phyloP scores from a whole-genome alignment of 2,797 vertebrate genomes.

The Xenentodon cancila region DNA sequence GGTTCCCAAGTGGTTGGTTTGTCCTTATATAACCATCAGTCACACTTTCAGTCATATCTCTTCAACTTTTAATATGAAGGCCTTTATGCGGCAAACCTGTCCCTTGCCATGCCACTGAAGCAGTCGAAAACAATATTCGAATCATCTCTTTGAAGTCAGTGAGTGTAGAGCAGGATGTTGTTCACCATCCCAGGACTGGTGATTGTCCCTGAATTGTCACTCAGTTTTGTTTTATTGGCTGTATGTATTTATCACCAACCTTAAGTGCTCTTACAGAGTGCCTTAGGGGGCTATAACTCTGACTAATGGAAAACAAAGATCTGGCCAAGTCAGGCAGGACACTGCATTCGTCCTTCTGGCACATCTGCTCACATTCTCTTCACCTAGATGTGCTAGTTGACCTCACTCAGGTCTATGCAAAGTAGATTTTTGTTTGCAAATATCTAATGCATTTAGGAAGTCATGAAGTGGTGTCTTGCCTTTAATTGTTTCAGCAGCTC shows the following conservation, averaged over 20 bases:
- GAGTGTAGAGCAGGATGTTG: slow-evolving; percentile 7
- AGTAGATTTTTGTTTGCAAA: not conserved
- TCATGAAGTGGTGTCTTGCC: not conserved
- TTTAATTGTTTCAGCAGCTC: not conserved
- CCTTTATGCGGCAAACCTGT: slow-evolving; percentile 11
- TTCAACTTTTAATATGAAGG: slow-evolving; percentile 19
- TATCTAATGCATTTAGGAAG: not conserved
- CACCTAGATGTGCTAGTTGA: slow-evolving; percentile 1
- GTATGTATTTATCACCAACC: slow-evolving; percentile 77
- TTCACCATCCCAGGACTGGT: slow-evolving; percentile 20
- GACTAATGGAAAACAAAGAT: slow-evolving; percentile 79
- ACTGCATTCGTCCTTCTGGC: slow-evolving; percentile 44
- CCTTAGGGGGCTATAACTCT: slow-evolving; percentile 73
- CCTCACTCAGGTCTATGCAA: not conserved
- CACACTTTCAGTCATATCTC: slow-evolving; percentile 7
- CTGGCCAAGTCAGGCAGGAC: slow-evolving; percentile 61
- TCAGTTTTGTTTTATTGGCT: slow-evolving; percentile 75
- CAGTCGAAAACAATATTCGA: slow-evolving; percentile 21
- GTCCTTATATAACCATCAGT: slow-evolving; percentile 23
- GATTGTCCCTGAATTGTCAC: slow-evolving; percentile 75
- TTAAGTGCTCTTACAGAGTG: slow-evolving; percentile 74
- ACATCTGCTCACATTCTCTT: slow-evolving; percentile 11
- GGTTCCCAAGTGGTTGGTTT: slow-evolving; percentile 2
- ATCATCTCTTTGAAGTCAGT: slow-evolving; percentile 15
- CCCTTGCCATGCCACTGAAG: slow-evolving; percentile 12